These are phyloP conservation scores for Nesoenas mayeri DNA, from an alignment of 2,113 vertebrate species.

Conservation along the genomic window DNA sequence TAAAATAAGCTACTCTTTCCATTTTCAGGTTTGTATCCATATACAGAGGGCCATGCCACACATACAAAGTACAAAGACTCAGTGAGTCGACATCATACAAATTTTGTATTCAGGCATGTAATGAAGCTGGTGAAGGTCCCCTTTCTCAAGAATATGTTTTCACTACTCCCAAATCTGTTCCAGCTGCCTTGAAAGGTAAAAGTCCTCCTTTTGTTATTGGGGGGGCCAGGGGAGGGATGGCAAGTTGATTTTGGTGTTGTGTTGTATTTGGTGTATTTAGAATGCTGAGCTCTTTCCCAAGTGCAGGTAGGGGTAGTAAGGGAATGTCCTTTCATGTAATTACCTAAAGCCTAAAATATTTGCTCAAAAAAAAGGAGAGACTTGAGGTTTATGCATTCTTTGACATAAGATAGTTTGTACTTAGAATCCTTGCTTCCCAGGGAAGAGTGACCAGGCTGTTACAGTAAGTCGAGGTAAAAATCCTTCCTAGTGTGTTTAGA, in stretches of 20 bases:
- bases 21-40: conserved; percentile 88
- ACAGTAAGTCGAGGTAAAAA: background rate
- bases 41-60: conserved; percentile 98
- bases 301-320: background rate
- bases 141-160: conserved; percentile 94
- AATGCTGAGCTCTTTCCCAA: background rate
- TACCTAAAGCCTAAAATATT: background rate
- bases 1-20: conserved; percentile 21
- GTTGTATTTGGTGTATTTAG: background rate
- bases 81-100: conserved; percentile 95
- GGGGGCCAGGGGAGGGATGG: rapidly evolving
- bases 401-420: background rate
- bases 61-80: conserved; percentile 98
- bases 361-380: background rate
- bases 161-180: conserved; percentile 93
- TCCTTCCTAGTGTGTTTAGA: background rate
- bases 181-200: conserved; percentile 92
- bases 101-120: conserved; percentile 98
- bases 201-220: background rate
- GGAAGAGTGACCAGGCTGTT: background rate
- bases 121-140: conserved; percentile 95
- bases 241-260: background rate
- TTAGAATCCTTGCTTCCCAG: background rate
- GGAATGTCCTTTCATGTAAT: background rate
- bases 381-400: background rate